These are phyloP conservation scores for Zaprionus lachaisei DNA, from an alignment of 1,140 invertebrate genomes.

Conservation along the genomic window DNA sequence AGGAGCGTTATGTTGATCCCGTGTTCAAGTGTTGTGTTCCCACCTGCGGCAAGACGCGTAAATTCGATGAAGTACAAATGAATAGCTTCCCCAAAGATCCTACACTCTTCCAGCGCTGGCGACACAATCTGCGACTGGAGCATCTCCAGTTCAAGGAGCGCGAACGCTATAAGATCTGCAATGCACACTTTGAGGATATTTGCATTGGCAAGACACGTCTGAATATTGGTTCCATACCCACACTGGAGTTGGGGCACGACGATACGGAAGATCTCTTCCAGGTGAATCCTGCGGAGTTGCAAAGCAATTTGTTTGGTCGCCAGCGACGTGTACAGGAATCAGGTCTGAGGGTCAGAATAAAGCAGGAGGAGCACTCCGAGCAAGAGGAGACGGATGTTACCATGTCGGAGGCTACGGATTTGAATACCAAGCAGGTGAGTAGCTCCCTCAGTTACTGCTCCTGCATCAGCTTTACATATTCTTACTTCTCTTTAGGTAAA, in stretches of 20 bases:
- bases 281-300: constrained; percentile 68
- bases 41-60: constrained; percentile 77
- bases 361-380: constrained; percentile 52
- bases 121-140: constrained; percentile 72
- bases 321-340: constrained; percentile 43
- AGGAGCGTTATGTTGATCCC: constrained; percentile 67
- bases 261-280: constrained; percentile 68
- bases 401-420: constrained; percentile 18
- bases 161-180: constrained; percentile 81
- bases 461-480: neutral
- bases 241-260: constrained; percentile 71
- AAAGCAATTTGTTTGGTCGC: constrained; percentile 69
- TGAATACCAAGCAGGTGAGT: constrained; percentile 47
- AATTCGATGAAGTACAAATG: constrained; percentile 79
- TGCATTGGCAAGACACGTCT: constrained; percentile 76
- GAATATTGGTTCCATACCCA: constrained; percentile 72
- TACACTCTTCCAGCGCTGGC: constrained; percentile 65
- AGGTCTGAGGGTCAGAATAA: constrained; percentile 24
- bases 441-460: neutral
- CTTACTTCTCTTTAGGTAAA: constrained; percentile 35
- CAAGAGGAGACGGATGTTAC: constrained; percentile 36
- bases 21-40: constrained; percentile 78
- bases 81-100: constrained; percentile 79
- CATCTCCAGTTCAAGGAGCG: constrained; percentile 71
- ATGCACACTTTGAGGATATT: constrained; percentile 75